Percentiles rank a stretch among this genome's conserved stretches.
Conservation (phyloP, 2,888 invertebrate species). For the Podabrus alpinus region DNA sequence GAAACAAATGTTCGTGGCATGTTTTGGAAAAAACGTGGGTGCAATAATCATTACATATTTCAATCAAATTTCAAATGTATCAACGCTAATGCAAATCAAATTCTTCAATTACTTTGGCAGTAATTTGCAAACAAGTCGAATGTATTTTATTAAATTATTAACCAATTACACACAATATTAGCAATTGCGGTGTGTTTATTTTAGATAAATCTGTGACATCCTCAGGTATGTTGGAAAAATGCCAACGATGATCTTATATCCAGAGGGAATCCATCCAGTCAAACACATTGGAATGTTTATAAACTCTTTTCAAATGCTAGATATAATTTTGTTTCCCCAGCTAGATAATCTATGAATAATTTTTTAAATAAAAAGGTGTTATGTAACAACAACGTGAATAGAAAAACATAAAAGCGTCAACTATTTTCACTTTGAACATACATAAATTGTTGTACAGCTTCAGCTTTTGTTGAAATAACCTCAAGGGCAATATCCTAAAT, state of each 20-base stretch:
- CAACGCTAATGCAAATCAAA: neutral
- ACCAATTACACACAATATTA: slow-evolving; percentile 1
- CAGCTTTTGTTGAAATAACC: neutral
- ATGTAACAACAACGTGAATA: neutral
- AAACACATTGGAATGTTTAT: slow-evolving; percentile 27
- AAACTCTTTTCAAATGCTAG: slow-evolving; percentile 14
- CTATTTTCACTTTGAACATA: neutral
- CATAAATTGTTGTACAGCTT: neutral
- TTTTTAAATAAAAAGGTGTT: neutral
- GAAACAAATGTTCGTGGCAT: neutral
- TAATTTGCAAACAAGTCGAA: neutral
- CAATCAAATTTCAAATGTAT: neutral
- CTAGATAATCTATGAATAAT: neutral
- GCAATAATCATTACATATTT: neutral
- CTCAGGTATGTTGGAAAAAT: slow-evolving; percentile 30
- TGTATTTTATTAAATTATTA: neutral
- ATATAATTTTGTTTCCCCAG: slow-evolving; percentile 7
- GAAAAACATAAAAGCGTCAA: neutral
- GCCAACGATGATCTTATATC: slow-evolving; percentile 25
- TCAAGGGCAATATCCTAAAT: neutral
- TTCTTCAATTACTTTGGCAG: neutral
- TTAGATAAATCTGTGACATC: slow-evolving; percentile 18
- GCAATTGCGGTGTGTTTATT: slow-evolving; percentile 15
- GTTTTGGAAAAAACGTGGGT: neutral
- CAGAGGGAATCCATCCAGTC: slow-evolving; percentile 26